phyloP scores from a whole-genome alignment of 1,140 invertebrate species.

The Archegozetes longisetosus region DNA sequence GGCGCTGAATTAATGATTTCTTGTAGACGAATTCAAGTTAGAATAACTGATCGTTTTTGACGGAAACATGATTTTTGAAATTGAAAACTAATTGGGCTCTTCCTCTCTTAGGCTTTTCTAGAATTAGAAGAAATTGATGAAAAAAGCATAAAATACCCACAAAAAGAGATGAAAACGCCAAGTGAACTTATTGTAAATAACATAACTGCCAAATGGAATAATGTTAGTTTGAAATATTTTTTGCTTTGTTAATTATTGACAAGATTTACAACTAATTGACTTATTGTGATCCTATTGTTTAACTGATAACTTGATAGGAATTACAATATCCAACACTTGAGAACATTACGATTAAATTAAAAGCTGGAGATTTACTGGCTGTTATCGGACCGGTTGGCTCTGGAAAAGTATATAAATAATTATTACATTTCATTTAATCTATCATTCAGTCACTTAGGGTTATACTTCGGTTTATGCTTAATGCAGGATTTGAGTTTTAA shows the following conservation, averaged over 20 bases:
- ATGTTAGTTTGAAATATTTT: conserved; percentile 20
- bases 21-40: conserved; percentile 37
- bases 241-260: neutral
- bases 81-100: neutral
- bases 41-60: conserved; percentile 4
- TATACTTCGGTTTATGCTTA: too few relatives aligned
- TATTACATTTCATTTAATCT: conserved; percentile 22
- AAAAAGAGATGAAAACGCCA: neutral
- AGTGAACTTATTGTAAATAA: conserved; percentile 13
- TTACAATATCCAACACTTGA: conserved; percentile 14
- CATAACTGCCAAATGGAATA: conserved; percentile 28
- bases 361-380: conserved; percentile 38
- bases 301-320: neutral
- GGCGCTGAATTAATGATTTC: conserved; percentile 38
- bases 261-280: too few relatives aligned
- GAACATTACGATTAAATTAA: conserved; percentile 15
- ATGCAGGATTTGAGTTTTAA: too few relatives aligned
- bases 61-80: neutral
- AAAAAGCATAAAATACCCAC: neutral
- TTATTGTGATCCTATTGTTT: neutral
- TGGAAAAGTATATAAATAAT: conserved; percentile 17
- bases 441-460: too few relatives aligned
- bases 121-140: neutral
- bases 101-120: neutral
- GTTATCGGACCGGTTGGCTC: conserved; percentile 57